Evolutionary conservation across 2,888 invertebrate species (phyloP).

Genomic region (Nysson spinosus): DNA sequence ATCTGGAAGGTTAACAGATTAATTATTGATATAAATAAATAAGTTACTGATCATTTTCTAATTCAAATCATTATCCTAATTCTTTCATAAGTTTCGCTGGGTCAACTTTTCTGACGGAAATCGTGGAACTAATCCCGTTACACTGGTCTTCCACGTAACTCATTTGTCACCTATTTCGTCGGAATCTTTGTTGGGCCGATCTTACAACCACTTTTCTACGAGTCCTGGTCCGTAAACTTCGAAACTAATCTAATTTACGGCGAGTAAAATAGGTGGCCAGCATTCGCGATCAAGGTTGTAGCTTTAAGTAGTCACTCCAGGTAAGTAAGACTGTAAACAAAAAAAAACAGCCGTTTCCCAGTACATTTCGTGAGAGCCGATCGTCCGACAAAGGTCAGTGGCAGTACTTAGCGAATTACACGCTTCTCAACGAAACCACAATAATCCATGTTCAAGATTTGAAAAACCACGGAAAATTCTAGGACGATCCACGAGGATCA

Average conservation of each 20-base stretch:
- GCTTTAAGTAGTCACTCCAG: slow-evolving; percentile 34
- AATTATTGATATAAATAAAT: too few relatives aligned
- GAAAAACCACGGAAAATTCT: too few relatives aligned
- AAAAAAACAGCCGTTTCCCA: slow-evolving; percentile 25
- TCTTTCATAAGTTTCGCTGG: neutral
- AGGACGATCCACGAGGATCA: too few relatives aligned
- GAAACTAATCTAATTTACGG: slow-evolving; percentile 74
- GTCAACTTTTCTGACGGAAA: slow-evolving; percentile 1
- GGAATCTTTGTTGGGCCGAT: slow-evolving; percentile 61
- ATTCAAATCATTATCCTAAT: neutral
- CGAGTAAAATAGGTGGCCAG: slow-evolving; percentile 65
- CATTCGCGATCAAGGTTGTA: slow-evolving; percentile 47
- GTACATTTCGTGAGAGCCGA: slow-evolving; percentile 23
- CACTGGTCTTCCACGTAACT: slow-evolving; percentile 62
- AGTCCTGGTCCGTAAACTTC: slow-evolving; percentile 65
- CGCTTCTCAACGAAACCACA: neutral
- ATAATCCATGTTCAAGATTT: too few relatives aligned
- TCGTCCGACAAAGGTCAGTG: slow-evolving; percentile 13
- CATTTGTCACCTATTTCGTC: slow-evolving; percentile 65
- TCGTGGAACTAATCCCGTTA: slow-evolving; percentile 45
- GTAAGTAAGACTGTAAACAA: slow-evolving; percentile 30
- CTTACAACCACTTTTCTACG: slow-evolving; percentile 34
- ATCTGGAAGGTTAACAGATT: too few relatives aligned
- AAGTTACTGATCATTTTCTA: too few relatives aligned
- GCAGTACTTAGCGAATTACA: slow-evolving; percentile 22